phyloP scores from a whole-genome alignment of 2,113 vertebrate genomes.

The Pygoscelis adeliae region DNA sequence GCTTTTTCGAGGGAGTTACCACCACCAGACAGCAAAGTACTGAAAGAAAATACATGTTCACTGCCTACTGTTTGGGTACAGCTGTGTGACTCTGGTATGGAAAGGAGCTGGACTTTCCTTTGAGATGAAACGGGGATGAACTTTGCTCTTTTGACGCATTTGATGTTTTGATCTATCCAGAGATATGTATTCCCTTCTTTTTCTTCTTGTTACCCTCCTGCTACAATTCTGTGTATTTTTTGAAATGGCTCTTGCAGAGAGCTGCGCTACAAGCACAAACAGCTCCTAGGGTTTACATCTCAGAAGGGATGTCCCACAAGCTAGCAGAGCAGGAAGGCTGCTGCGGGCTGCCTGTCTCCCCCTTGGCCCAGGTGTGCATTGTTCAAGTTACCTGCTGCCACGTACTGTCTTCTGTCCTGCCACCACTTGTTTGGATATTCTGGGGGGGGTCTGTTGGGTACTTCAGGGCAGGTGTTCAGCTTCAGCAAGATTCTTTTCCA shows the following conservation, averaged over 20 bases:
- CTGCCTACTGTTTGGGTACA: neutral
- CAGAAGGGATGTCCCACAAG: neutral
- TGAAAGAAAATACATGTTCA: neutral
- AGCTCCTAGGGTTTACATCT: neutral
- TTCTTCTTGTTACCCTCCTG: neutral
- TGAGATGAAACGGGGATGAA: neutral
- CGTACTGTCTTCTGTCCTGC: neutral
- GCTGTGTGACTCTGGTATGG: neutral
- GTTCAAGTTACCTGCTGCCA: neutral
- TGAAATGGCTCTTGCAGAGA: neutral
- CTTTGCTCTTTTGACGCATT: neutral
- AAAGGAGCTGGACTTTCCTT: neutral
- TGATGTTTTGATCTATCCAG: neutral
- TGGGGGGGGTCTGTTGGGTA: rapidly evolving
- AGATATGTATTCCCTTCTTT: neutral
- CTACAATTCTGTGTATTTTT: neutral
- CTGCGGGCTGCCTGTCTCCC: neutral
- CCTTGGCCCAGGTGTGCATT: rapidly evolving
- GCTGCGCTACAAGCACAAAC: neutral
- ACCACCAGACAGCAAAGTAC: neutral
- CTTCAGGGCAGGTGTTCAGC: neutral
- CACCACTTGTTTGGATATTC: neutral
- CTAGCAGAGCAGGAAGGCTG: neutral
- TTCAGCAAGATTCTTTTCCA: neutral
- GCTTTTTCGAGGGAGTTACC: neutral